Evolutionary conservation across 2,888 invertebrate genomes (phyloP), one percentile per base, ranked within the genome.

Genomic region (Orthosia gracilis): DNA sequence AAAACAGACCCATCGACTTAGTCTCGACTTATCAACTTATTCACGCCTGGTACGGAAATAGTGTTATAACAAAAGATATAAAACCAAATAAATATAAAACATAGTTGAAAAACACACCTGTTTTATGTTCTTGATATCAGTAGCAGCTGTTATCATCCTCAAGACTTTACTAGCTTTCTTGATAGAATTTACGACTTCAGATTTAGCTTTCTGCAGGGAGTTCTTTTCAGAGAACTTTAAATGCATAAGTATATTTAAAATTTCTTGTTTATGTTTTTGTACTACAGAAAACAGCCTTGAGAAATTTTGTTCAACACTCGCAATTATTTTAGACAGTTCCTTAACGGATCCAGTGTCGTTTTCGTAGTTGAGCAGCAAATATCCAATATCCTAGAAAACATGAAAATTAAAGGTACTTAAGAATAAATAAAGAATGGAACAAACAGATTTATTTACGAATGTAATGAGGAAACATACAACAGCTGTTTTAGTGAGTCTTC

Each of bases 231-330:
- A 86, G 18, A 75, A 84, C 78, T 92, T 93, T 9, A 94, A 82
- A 83, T 93, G 89, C 7, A 91, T 73, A 13, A 97, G 81, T 23
- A 91, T 88, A 9, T 91, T 89, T 2, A 94, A 90, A 3, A 97
- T 88, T 77, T 95, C 93, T 17, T 92, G 87, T 83, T 97, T 97
- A 59, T 96, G 90, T 68, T 94, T 94, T 89, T 97, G 97, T 58
- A 97, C 89, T 11, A 94, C 87, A 0, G 95, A 96, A 76, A 95
- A 95, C 0, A 97, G 89, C 78, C 96, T 93, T 0, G 96, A 93
- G 83, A 97, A 97, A 85, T 97, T 97, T 78, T 96, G 96, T 61
- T 95, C 95, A 11, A 97, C 92, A 18, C 89, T 84, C 13, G 88
- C 88, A 63, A 96, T 92, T 17, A 94, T 83, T 54, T 87, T 87